These are phyloP conservation scores for Aphrophora alni DNA, from an alignment of 2,888 invertebrate species.

Conservation along the genomic window DNA sequence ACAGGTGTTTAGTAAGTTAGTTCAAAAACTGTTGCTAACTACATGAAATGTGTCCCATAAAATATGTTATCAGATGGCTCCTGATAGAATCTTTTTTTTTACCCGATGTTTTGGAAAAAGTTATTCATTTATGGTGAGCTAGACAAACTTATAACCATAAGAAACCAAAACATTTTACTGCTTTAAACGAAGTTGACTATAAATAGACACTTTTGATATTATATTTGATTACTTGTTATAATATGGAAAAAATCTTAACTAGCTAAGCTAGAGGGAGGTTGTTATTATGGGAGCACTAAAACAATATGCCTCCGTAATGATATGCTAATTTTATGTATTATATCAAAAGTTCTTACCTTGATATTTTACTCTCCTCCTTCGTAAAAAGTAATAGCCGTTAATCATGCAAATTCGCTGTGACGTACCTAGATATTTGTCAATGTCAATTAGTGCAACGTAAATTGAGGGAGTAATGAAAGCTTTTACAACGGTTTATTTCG, in stretches of 20 bases:
- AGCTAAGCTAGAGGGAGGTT: neutral
- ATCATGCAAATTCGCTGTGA: neutral
- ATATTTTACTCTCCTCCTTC: neutral
- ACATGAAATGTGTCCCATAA: no score
- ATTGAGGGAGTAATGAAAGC: neutral
- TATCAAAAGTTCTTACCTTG: neutral
- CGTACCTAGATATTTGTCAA: neutral
- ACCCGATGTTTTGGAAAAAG: no score
- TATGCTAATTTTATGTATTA: conserved; percentile 9
- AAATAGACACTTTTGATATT: no score
- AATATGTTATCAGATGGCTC: no score
- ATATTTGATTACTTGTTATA: no score
- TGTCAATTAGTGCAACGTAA: neutral
- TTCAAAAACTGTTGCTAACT: no score
- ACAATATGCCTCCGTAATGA: neutral
- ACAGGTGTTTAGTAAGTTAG: no score
- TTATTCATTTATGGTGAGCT: no score
- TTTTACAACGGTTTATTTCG: neutral
- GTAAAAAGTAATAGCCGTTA: neutral
- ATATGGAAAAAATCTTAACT: neutral
- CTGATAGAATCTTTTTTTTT: no score
- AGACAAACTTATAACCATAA: no score
- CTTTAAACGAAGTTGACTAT: no score
- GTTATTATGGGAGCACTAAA: neutral
- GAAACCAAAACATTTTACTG: no score